A percentile compares a stretch with the other conserved stretches of the same genome.
These are phyloP conservation scores for Andrena trimmerana DNA, from an alignment of 2,888 invertebrate species.

Conservation along the genomic window DNA sequence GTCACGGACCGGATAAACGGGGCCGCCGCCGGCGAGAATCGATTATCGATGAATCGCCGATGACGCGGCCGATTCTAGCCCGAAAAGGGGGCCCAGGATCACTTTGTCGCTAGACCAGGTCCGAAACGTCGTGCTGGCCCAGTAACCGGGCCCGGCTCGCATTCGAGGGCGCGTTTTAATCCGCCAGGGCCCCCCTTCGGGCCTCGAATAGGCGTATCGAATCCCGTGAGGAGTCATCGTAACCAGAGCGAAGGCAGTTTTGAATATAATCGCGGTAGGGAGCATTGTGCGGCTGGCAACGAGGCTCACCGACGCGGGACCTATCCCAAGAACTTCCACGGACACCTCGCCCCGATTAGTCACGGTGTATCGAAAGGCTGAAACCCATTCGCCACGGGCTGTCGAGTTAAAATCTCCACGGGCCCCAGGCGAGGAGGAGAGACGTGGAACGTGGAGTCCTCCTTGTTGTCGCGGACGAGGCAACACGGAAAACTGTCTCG, in stretches of 20 bases:
- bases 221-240: constrained; percentile 56
- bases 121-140: constrained; percentile 33
- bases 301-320: constrained; percentile 56
- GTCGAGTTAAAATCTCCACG: constrained; percentile 67
- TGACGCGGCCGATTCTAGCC: constrained; percentile 55
- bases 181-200: constrained; percentile 7
- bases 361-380: constrained; percentile 67
- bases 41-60: constrained; percentile 69
- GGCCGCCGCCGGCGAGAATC: constrained; percentile 37
- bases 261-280: constrained; percentile 55
- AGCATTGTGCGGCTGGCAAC: constrained; percentile 45
- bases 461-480: constrained; percentile 24
- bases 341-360: constrained; percentile 73
- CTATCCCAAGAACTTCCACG: constrained; percentile 74
- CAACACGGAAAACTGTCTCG: constrained; percentile 43
- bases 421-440: background rate
- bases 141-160: constrained; percentile 31
- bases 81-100: constrained; percentile 22
- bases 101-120: constrained; percentile 30
- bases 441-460: constrained; percentile 7
- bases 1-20: constrained; percentile 47
- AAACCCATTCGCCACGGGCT: constrained; percentile 76
- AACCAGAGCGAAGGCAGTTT: constrained; percentile 62
- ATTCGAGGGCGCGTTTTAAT: constrained; percentile 54
- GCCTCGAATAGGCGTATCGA: constrained; percentile 66